Base-by-base conservation (phyloP, 2,888 invertebrate genomes). In the Hemicrepidius hirtus region DNA sequence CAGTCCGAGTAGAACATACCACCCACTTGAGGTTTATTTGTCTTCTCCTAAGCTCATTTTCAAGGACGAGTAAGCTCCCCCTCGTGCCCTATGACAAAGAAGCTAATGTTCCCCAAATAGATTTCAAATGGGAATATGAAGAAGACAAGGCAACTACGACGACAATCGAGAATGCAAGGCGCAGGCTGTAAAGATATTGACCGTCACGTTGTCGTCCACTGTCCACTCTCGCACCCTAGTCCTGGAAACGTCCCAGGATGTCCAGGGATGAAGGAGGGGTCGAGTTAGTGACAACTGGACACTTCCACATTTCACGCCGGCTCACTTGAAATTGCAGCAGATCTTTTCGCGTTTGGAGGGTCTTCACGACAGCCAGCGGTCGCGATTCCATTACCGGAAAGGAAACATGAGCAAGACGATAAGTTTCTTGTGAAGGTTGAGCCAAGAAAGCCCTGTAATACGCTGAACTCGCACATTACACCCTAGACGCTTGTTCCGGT, bases 381-480 rank as follows among this genome's bases (percentile, higher is more conserved):
- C 50, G 40, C 68, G 67, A 20, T 65, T 44, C 24, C 6, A 6
- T 20, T 24, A 53, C 32, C 28, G 40, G 60, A 28, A 40, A 32
- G 65, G 37, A n/a, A n/a, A 65, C 21, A 46, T 3, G 41, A 62
- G 46, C 59, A 68, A 59, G 55, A 55, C 24, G 50, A 40, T 59
- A 20, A 24, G 57, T 55, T 41, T 49, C 24, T 16, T 37, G 57
- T 55, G 60, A 28, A 50, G 64, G 59, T 28, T 35, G 50, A 21
- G 13, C 18, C 9, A 41, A 53, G 41, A 32, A 16, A 16, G 41
- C 28, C 80, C 79, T 82, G 80, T 82, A 82, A 81, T 81, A 81
- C 81, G 81, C 81, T 77, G 80, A 81, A 80, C 78, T 82, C 81
- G 81, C 81, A 82, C 82, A 82, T 82, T 80, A 81, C 78, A 71